These are phyloP conservation scores for Tenebrosternarchus preto DNA, from an alignment of 2,113 vertebrate genomes.

Conservation along the genomic window DNA sequence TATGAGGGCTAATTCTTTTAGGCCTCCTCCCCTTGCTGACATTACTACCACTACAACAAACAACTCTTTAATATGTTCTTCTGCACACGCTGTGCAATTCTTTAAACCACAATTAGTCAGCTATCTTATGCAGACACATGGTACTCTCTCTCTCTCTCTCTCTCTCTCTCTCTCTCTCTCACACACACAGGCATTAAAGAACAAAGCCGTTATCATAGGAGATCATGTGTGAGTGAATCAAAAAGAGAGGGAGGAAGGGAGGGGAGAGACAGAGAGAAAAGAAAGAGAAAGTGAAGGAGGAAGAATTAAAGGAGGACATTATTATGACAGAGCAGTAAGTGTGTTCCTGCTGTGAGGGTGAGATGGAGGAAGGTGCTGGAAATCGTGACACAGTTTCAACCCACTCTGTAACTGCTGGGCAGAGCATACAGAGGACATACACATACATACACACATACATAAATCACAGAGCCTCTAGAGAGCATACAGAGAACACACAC, in stretches of 20 bases:
- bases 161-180: neutral
- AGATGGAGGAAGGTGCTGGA: slow-evolving; percentile 3
- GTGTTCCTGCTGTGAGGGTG: slow-evolving; percentile 28
- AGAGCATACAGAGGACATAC: neutral
- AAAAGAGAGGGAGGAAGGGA: neutral
- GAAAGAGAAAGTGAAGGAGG: neutral
- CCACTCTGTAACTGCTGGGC: slow-evolving; percentile 12
- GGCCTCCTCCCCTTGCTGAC: slow-evolving; percentile 3
- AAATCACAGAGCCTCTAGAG: too few species aligned
- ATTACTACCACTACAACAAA: neutral
- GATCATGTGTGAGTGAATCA: neutral
- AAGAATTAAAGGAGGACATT: slow-evolving; percentile 1
- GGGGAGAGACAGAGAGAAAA: neutral
- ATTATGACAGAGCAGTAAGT: slow-evolving; percentile 26
- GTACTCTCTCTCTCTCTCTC: neutral
- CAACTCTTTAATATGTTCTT: slow-evolving; percentile 14
- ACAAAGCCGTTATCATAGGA: neutral
- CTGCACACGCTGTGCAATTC: slow-evolving; percentile 39
- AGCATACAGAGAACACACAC: too few species aligned
- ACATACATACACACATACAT: neutral
- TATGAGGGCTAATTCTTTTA: slow-evolving; percentile 40
- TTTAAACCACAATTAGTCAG: slow-evolving; percentile 20
- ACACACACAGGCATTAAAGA: slow-evolving; percentile 8
- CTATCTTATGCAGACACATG: slow-evolving; percentile 2
- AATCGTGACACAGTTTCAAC: slow-evolving; percentile 42